Evolutionary conservation across 30 jellyfish, hydroid and myxozoan genomes (phyloP).

Genomic region (Aurelia coerulea): DNA sequence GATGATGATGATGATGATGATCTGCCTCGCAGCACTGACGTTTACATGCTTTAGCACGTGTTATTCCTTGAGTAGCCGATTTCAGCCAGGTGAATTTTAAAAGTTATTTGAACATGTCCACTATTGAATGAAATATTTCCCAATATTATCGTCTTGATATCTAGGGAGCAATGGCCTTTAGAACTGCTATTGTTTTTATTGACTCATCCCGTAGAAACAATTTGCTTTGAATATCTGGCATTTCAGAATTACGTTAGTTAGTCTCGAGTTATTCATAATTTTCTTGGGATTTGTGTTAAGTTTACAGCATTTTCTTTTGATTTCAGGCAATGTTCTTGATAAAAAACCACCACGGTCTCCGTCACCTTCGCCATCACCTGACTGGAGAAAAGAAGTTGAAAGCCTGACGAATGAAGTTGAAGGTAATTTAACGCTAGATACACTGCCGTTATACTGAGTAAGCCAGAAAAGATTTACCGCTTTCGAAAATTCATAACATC

Average conservation of each 20-base stretch:
- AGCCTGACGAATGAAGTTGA: conserved; percentile 45
- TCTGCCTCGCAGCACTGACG: too few relatives aligned
- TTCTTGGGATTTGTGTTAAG: not conserved
- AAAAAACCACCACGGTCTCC: conserved; percentile 10
- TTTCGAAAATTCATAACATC: too few relatives aligned
- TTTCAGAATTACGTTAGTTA: not conserved
- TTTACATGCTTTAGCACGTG: too few relatives aligned
- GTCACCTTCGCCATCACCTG: not conserved
- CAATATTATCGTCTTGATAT: too few relatives aligned
- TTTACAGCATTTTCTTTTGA: not conserved
- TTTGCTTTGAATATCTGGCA: not conserved
- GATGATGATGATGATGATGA: too few relatives aligned
- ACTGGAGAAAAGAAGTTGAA: conserved; percentile 52
- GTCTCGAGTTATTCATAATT: not conserved
- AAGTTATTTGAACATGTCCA: too few relatives aligned
- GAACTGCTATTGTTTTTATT: too few relatives aligned
- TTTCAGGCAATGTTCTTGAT: conserved; percentile 16
- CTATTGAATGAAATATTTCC: too few relatives aligned
- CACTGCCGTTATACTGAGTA: not conserved
- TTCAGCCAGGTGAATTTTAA: too few relatives aligned
- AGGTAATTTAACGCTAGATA: conserved; percentile 19
- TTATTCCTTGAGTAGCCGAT: too few relatives aligned
- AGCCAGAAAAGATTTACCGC: too few relatives aligned
- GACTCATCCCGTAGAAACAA: not conserved
- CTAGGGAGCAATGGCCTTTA: too few relatives aligned